A percentile compares a stretch with the other conserved stretches of the same genome.
phyloP scores from a whole-genome alignment of 2,797 vertebrate genomes.

The Danionella dracula region DNA sequence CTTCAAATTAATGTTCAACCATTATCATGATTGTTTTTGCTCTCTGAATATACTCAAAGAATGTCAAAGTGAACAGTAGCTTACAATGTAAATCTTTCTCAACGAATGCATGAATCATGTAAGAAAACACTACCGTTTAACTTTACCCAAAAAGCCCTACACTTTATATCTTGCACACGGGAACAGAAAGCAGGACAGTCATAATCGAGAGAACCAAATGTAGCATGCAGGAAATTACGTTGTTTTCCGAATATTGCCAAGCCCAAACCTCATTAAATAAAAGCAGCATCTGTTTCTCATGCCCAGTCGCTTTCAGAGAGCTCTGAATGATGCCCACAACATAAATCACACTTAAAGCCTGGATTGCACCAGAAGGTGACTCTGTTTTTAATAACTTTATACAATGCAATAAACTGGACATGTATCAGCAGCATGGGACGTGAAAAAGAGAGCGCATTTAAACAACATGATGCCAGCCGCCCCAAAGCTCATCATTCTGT shows the following conservation, averaged over 20 bases:
- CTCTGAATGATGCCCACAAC: not conserved
- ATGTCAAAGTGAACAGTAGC: too few relatives aligned
- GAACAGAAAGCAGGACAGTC: slow-evolving; percentile 1
- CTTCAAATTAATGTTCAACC: too few relatives aligned
- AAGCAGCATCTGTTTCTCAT: slow-evolving; percentile 28
- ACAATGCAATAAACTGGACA: slow-evolving; percentile 14
- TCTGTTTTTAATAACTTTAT: slow-evolving; percentile 23
- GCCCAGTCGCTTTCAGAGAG: slow-evolving; percentile 11
- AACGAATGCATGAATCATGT: too few relatives aligned
- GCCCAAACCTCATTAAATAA: slow-evolving; percentile 32
- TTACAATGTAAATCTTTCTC: too few relatives aligned
- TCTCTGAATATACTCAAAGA: too few relatives aligned
- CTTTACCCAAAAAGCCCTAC: too few relatives aligned
- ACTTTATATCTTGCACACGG: too few relatives aligned
- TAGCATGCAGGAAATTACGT: slow-evolving; percentile 16
- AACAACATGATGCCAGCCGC: slow-evolving; percentile 4
- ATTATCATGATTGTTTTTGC: too few relatives aligned
- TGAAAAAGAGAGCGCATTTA: not conserved
- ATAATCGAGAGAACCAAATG: slow-evolving; percentile 3
- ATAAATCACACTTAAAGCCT: slow-evolving; percentile 22
- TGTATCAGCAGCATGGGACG: not conserved
- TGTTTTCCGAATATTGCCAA: slow-evolving; percentile 26
- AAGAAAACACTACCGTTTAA: too few relatives aligned
- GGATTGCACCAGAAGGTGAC: slow-evolving; percentile 24
- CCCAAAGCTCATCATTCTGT: slow-evolving; percentile 16